Evolutionary conservation across 2,113 vertebrate genomes (phyloP).

Genomic region (Orycteropus afer): DNA sequence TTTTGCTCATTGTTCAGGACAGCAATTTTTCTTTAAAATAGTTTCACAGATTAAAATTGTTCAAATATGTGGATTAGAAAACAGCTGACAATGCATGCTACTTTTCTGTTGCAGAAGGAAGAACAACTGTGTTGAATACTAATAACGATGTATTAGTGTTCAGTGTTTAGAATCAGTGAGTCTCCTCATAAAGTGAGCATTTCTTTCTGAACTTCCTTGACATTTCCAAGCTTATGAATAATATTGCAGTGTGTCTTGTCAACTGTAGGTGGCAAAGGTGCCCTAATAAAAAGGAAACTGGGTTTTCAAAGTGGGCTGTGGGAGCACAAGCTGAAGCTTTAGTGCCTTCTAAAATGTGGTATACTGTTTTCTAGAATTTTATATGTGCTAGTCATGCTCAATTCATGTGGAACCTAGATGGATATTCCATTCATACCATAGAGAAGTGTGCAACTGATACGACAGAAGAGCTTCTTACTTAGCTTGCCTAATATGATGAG

Average conservation of each 20-base stretch:
- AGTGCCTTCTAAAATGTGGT: conserved; percentile 88
- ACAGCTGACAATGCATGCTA: conserved; percentile 86
- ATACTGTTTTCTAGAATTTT: conserved; percentile 84
- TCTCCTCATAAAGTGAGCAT: conserved; percentile 78
- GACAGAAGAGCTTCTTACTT: conserved; percentile 65
- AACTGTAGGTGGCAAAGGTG: conserved; percentile 83
- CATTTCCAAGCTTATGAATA: conserved; percentile 80
- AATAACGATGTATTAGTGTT: conserved; percentile 76
- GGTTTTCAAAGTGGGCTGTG: conserved; percentile 77
- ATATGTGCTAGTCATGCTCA: conserved; percentile 76
- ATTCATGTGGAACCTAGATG: conserved; percentile 69
- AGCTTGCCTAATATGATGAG: conserved; percentile 69
- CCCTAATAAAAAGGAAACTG: conserved; percentile 75
- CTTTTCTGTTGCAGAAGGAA: conserved; percentile 79
- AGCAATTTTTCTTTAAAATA: conserved; percentile 80
- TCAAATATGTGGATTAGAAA: conserved; percentile 81
- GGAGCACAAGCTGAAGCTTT: conserved; percentile 90
- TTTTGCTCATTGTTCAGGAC: conserved; percentile 81
- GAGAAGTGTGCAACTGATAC: conserved; percentile 74
- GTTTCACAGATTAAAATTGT: conserved; percentile 81
- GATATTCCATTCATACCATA: conserved; percentile 73
- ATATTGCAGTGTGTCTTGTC: conserved; percentile 82
- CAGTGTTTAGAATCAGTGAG: conserved; percentile 68
- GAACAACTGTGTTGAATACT: conserved; percentile 74
- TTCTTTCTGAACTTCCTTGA: conserved; percentile 75